Evolutionary conservation across 1,140 invertebrate genomes (phyloP), one percentile per base, ranked within the genome.

Genomic region (Patella vulgata): DNA sequence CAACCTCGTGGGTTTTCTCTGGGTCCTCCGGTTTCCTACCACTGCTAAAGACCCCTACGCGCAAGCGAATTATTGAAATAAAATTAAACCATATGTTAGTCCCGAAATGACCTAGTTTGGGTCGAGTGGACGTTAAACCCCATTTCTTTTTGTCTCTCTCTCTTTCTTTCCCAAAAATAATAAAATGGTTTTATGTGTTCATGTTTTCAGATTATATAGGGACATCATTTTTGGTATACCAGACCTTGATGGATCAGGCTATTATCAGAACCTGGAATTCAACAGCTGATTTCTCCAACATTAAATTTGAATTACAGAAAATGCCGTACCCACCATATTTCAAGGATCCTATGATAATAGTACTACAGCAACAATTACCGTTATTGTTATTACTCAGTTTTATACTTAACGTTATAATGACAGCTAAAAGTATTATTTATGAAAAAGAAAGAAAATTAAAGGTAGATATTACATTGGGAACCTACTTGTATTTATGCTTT

Each of bases 201-300:
- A n/a, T n/a, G n/a, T n/a, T 54, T 80, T 43, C 75, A 91, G 90
- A 87, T 52, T 92, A 92, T 78, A 86, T 84, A 28, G 71, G 81
- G 11, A 89, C 91, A 82, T 89, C 90, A 56, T 92, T 92, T 73
- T 76, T 92, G 12, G 83, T 85, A 3, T 70, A 92, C 2, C 90
- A 92, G 77, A 86, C 89, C 73, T 84, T 86, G 2, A 72, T 92
- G 11, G 88, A 88, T 14, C 82, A 85, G 58, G 82, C 87, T 39
- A 84, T 91, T 19, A 88, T 88, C 55, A 82, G 86, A 47, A 25
- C 56, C n/a, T 60, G 61, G 50, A 61, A 60, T 52, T 36, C 58
- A 14, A 31, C 42, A 17, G 14, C 43, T 4, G 28, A 48, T 1
- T 43, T 21, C 11, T n/a, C 43, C 6, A 33, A 48, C 9, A 30